Conservation (phyloP, 2,888 invertebrate genomes). For the Noctuana brunneofusca region DNA sequence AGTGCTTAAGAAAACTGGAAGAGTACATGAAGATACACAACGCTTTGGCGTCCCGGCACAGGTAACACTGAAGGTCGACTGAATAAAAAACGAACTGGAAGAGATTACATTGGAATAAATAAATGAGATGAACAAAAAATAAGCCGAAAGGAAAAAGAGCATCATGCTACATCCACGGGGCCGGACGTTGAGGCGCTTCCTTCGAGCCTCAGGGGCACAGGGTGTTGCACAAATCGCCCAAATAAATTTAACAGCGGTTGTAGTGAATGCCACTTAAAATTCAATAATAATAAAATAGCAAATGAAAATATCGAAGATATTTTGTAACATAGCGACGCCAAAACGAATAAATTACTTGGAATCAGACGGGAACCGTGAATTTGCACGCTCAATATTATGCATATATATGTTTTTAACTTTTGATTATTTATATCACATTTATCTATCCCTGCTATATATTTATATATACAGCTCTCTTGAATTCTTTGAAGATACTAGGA, state of each 20-base stretch:
- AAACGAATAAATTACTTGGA: too few species aligned
- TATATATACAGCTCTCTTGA: too few species aligned
- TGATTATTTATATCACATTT: too few species aligned
- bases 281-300: neutral
- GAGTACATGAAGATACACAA: conserved; percentile 48
- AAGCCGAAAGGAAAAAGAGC: conserved; percentile 77
- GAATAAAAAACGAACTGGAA: conserved; percentile 82
- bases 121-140: conserved; percentile 83
- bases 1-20: conserved; percentile 49
- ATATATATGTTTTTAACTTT: too few species aligned
- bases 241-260: conserved; percentile 28
- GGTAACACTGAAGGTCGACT: conserved; percentile 82
- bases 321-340: too few species aligned
- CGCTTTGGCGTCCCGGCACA: conserved; percentile 76
- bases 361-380: too few species aligned
- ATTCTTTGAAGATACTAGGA: too few species aligned
- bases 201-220: conserved; percentile 72
- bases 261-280: neutral
- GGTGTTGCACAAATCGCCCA: conserved; percentile 56
- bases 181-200: conserved; percentile 83
- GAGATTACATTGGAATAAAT: conserved; percentile 84
- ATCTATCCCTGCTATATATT: too few species aligned
- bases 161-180: conserved; percentile 81
- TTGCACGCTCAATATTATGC: too few species aligned
- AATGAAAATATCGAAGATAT: too few species aligned